Evolutionary conservation across 2,113 vertebrate species (phyloP).

Genomic region (Campylomormyrus numenius): DNA sequence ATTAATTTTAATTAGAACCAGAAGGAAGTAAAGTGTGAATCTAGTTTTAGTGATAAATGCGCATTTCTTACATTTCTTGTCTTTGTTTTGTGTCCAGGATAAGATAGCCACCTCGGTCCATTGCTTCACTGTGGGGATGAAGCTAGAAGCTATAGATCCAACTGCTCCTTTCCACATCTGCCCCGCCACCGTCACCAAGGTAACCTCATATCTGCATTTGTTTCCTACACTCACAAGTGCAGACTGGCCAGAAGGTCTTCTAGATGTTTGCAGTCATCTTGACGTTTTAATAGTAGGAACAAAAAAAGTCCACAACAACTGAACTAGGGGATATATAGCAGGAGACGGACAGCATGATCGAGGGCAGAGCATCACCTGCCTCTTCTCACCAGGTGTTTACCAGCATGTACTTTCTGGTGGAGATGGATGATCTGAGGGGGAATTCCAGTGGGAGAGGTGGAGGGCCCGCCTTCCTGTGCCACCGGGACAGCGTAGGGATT

Average conservation of each 20-base stretch:
- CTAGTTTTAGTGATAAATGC: not conserved
- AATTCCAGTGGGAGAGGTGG: conserved; percentile 50
- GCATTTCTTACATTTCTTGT: not conserved
- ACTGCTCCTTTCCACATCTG: conserved; percentile 80
- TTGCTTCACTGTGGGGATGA: conserved; percentile 85
- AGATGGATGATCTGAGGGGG: conserved; percentile 81
- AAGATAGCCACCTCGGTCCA: conserved; percentile 71
- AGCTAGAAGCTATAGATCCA: conserved; percentile 87
- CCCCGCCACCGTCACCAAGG: conserved; percentile 87
- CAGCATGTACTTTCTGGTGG: conserved; percentile 81
- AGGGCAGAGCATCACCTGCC: not conserved
- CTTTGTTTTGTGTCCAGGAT: conserved; percentile 63
- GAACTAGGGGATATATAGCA: not conserved
- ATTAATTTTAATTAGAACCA: not conserved
- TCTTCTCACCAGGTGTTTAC: conserved; percentile 69
- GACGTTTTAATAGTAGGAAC: not conserved
- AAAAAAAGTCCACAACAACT: not conserved
- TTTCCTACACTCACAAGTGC: not conserved
- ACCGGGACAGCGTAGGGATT: conserved; percentile 63
- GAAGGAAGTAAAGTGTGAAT: not conserved
- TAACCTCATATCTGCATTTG: conserved; percentile 42
- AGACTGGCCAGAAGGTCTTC: not conserved
- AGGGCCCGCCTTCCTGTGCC: conserved; percentile 62
- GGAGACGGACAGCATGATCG: not conserved
- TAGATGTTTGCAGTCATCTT: not conserved